Conservation (phyloP, 2,888 invertebrate species). For the Zhuqinia jingwanae region DNA sequence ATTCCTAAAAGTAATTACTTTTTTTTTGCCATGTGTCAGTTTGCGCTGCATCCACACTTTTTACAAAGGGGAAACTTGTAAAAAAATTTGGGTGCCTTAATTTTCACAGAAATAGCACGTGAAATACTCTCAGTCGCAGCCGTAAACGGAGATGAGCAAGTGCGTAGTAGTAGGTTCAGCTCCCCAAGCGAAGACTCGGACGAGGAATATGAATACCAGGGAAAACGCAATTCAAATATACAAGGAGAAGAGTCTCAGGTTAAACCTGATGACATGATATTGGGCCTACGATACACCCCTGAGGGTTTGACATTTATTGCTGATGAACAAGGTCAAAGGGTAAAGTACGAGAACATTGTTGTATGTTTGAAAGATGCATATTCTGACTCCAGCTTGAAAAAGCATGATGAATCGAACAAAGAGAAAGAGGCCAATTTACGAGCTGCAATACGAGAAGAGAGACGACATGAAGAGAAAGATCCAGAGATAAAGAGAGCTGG, state of each 20-base stretch:
- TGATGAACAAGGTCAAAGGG: slow-evolving; percentile 1
- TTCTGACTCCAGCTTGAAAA: slow-evolving; percentile 10
- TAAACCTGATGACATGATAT: not conserved
- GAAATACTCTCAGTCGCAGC: slow-evolving; percentile 19
- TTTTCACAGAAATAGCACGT: slow-evolving; percentile 5
- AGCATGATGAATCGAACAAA: slow-evolving; percentile 17
- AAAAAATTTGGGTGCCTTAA: too few species aligned
- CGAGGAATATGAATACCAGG: slow-evolving; percentile 1
- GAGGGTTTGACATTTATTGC: not conserved
- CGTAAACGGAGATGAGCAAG: not conserved
- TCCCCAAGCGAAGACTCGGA: slow-evolving; percentile 17
- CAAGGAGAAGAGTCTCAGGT: too few species aligned
- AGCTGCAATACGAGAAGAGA: not conserved
- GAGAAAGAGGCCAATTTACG: slow-evolving; percentile 23
- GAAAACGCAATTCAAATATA: too few species aligned
- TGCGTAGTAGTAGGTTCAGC: not conserved
- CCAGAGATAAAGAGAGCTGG: slow-evolving; percentile 8
- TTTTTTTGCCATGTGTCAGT: too few species aligned
- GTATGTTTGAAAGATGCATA: not conserved
- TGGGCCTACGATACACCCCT: not conserved
- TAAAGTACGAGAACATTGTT: not conserved
- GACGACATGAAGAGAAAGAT: slow-evolving; percentile 33
- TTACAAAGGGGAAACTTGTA: too few species aligned
- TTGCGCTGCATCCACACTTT: too few species aligned
- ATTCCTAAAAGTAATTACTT: slow-evolving; percentile 45